Evolutionary conservation across 2,113 vertebrate genomes (phyloP).

Genomic region (Dicerorhinus sumatrensis): DNA sequence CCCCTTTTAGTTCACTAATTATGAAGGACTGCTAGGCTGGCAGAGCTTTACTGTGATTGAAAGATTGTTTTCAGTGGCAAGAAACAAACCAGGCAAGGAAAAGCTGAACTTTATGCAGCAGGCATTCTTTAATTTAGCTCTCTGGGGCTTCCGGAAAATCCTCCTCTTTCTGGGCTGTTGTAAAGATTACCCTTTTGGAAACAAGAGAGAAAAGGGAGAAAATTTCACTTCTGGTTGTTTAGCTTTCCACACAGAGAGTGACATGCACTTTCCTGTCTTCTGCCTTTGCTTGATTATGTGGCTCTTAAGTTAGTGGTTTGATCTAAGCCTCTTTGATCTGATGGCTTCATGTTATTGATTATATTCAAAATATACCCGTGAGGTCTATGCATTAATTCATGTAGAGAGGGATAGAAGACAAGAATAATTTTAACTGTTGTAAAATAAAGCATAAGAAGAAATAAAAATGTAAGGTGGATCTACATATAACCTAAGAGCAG

Average conservation of each 20-base stretch:
- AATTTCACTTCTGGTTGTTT: conserved; percentile 40
- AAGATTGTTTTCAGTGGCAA: conserved; percentile 64
- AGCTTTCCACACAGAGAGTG: conserved; percentile 62
- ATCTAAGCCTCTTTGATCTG: conserved; percentile 30
- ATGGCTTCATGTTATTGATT: conserved; percentile 54
- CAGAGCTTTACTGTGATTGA: conserved; percentile 60
- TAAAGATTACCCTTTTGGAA: conserved; percentile 72
- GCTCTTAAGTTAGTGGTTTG: conserved; percentile 15
- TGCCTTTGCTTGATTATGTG: conserved; percentile 66
- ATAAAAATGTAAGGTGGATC: not conserved
- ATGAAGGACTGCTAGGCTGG: conserved; percentile 48
- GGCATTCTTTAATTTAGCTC: conserved; percentile 80
- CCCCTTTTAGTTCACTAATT: conserved; percentile 82
- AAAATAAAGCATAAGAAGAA: conserved; percentile 12
- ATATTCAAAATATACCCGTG: conserved; percentile 17
- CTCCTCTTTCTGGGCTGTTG: conserved; percentile 44
- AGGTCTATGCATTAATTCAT: not conserved
- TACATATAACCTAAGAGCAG: not conserved
- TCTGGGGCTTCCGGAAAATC: conserved; percentile 72
- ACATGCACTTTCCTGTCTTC: not conserved
- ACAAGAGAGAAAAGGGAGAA: conserved; percentile 51
- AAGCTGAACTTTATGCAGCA: conserved; percentile 53
- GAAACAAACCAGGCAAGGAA: conserved; percentile 51
- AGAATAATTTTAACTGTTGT: not conserved
- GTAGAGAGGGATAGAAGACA: not conserved